Conservation (phyloP, 1,140 invertebrate genomes). For the Drosophila navojoa region DNA sequence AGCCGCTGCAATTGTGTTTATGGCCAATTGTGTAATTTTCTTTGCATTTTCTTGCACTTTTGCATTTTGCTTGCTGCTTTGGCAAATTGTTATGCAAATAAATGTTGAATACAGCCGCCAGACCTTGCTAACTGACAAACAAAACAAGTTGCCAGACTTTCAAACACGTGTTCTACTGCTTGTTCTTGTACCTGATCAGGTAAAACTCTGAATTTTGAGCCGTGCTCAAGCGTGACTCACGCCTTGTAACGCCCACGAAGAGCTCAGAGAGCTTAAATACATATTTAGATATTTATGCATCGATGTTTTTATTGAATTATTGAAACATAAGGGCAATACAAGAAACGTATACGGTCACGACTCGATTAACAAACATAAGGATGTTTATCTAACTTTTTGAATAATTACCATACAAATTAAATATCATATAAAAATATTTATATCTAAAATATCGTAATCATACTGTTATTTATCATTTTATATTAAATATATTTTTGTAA, state of each 20-base stretch:
- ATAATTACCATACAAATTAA: too few species aligned
- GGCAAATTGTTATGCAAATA: slow-evolving; percentile 78
- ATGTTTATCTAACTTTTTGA: background rate
- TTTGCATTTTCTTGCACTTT: slow-evolving; percentile 53
- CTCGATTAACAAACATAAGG: background rate
- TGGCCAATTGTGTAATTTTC: slow-evolving; percentile 76
- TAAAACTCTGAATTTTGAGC: slow-evolving; percentile 53
- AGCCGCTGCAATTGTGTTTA: slow-evolving; percentile 56
- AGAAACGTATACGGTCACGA: slow-evolving; percentile 18
- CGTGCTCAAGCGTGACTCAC: slow-evolving; percentile 52
- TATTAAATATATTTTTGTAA: too few species aligned
- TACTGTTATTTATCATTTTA: too few species aligned
- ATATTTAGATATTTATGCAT: background rate
- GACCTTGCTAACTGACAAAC: slow-evolving; percentile 45
- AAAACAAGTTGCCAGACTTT: slow-evolving; percentile 59
- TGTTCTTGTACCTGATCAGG: slow-evolving; percentile 39
- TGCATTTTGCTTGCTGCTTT: slow-evolving; percentile 5
- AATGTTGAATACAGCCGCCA: slow-evolving; percentile 48
- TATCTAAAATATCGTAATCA: too few species aligned
- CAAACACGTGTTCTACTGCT: slow-evolving; percentile 66
- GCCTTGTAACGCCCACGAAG: slow-evolving; percentile 53
- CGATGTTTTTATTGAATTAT: slow-evolving; percentile 5
- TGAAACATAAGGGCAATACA: slow-evolving; percentile 40
- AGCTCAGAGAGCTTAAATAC: background rate
- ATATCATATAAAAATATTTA: too few species aligned